A percentile compares a stretch with the other conserved stretches of the same genome.
Conservation (phyloP, 37 sponge, comb jelly and placozoan genomes). For the Spongilla lacustris region DNA sequence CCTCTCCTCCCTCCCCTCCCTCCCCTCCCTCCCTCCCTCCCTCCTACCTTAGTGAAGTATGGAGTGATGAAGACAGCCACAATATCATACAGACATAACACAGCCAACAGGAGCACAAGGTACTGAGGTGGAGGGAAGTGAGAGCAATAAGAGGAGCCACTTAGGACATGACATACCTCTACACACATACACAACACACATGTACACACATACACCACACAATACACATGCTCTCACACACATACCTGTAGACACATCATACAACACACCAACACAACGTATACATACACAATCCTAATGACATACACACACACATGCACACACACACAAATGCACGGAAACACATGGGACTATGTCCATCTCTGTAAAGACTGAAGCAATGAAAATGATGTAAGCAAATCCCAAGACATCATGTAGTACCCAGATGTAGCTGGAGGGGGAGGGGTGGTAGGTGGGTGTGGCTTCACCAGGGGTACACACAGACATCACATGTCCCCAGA, state of each 20-base stretch:
- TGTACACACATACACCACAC: background rate
- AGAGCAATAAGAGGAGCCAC: too few relatives aligned
- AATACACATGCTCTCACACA: too few relatives aligned
- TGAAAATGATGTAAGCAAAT: constrained; percentile 46
- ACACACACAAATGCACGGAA: too few relatives aligned
- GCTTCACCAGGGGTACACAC: too few relatives aligned
- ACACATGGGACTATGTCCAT: background rate
- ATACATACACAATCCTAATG: background rate
- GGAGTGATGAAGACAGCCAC: constrained; percentile 94
- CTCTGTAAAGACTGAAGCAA: background rate
- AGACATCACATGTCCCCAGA: too few relatives aligned
- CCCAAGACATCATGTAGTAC: constrained; percentile 65
- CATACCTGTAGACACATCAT: too few relatives aligned
- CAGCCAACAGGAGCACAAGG: constrained; percentile 64
- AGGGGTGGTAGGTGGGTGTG: too few relatives aligned
- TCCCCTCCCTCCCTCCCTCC: background rate
- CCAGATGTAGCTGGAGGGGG: constrained; percentile 45
- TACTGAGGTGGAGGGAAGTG: constrained; percentile 30
- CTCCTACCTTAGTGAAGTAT: constrained; percentile 67
- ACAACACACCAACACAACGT: too few relatives aligned
- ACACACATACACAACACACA: background rate
- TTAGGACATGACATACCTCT: background rate
- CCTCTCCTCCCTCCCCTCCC: background rate
- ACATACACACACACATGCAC: too few relatives aligned
- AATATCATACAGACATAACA: constrained; percentile 89